Base-by-base conservation (phyloP, 2,888 invertebrate species). In the Drosophila kambysellisi region DNA sequence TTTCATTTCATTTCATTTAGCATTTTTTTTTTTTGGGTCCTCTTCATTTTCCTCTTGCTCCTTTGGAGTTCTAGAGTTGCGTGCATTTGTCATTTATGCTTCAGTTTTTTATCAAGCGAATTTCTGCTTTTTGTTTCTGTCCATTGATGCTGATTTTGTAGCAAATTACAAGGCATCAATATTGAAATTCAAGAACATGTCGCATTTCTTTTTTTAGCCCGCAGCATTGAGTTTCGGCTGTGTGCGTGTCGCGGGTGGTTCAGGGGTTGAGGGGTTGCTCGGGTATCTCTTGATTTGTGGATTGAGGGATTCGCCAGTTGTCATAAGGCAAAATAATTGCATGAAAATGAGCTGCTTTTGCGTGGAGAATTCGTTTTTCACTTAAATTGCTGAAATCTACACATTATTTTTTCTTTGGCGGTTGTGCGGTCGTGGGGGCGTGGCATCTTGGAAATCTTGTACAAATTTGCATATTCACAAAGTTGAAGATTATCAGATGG, bases 1-100 rank as follows among this genome's bases (percentile, higher is more conserved):
- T 88, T 84, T 84, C 79, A 84, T 84, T 83, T 83, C 89, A 89
- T 84, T 85, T 85, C 90, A 90, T 85, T 85, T 90, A 88, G 77
- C 81, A 80, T 74, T 76, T 88, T 82, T 63, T 46, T 25, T 25
- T 25, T 25, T 46, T 15, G 46, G 46, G 15, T 25, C 66, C 50
- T 66, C 43, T 53, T 39, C 56, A n/a, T 48, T 41, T 58, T 20
- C 11, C 15, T 60, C 25, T n/a, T 37, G 20, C 46, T 37, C 25
- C 57, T 37, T 29, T 33, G 25, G 41, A 35, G 50, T 58, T 57
- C 48, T 66, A 43, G 52, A 72, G 74, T 62, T 67, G 86, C 70
- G 72, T 83, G 82, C 83, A 86, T 84, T 84, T 84, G 86, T 84
- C 83, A 84, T 82, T 83, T 81, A 79, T 80, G 77, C 65, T 68